Evolutionary conservation across 2,797 vertebrate genomes (phyloP).

Genomic region (Phaenicophaeus curvirostris): DNA sequence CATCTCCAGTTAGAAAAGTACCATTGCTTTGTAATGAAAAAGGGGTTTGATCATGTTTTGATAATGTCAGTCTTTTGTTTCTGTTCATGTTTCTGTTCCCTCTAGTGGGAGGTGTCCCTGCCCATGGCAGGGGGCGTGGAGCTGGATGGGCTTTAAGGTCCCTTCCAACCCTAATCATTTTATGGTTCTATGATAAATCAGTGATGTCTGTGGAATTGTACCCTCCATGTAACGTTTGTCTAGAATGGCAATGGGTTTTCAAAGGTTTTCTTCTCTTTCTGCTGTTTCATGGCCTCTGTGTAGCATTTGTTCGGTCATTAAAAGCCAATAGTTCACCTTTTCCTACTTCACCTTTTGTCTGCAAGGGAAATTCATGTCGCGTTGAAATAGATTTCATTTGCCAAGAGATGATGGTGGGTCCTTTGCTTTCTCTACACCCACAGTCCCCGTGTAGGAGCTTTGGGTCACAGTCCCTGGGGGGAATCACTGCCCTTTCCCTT

Average conservation of each 20-base stretch:
- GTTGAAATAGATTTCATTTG: background rate
- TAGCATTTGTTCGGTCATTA: background rate
- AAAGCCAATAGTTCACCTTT: constrained; percentile 13
- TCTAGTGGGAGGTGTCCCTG: too few species aligned
- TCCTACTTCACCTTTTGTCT: background rate
- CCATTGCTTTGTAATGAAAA: background rate
- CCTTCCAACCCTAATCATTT: too few species aligned
- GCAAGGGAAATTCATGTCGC: background rate
- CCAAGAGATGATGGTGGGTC: background rate
- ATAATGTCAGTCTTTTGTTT: background rate
- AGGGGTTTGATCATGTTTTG: background rate
- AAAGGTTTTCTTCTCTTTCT: background rate
- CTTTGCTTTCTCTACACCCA: background rate
- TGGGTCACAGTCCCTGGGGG: background rate
- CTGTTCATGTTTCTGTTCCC: background rate
- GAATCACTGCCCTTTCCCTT: background rate
- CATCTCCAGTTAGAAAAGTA: background rate
- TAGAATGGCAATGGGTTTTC: background rate
- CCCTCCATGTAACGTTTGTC: background rate
- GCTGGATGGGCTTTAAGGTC: too few species aligned
- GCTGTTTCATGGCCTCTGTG: background rate
- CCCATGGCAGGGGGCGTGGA: too few species aligned
- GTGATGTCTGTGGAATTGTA: background rate
- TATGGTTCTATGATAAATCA: background rate
- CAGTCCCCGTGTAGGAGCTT: background rate